Conservation (phyloP, 2,888 invertebrate genomes). For the Cacoxenus indagator region DNA sequence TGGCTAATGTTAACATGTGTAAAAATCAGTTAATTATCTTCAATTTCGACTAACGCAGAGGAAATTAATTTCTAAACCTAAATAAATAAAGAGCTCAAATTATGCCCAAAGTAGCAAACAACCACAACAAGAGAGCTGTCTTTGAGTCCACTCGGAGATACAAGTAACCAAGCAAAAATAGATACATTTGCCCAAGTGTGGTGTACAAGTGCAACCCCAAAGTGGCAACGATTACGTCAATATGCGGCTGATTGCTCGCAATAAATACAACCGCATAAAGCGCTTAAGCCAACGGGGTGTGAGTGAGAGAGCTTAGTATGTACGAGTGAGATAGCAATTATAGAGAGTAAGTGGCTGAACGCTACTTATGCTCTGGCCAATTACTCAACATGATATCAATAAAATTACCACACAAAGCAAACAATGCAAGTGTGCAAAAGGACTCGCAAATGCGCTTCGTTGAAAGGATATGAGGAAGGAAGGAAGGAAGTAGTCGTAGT, state of each 20-base stretch:
- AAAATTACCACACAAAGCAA: conserved; percentile 62
- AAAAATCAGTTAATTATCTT: conserved; percentile 44
- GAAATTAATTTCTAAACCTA: conserved; percentile 53
- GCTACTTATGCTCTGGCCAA: conserved; percentile 45
- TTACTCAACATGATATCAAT: conserved; percentile 70
- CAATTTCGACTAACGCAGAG: conserved; percentile 35
- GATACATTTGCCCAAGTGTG: neutral
- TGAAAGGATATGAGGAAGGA: too few relatives aligned
- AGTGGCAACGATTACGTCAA: conserved; percentile 35
- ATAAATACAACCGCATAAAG: conserved; percentile 69
- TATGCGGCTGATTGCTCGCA: conserved; percentile 49
- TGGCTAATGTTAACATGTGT: conserved; percentile 62
- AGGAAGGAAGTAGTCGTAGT: conserved; percentile 35
- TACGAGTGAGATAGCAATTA: neutral
- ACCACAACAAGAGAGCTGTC: conserved; percentile 36
- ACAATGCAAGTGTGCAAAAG: conserved; percentile 4
- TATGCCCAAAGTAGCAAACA: conserved; percentile 68
- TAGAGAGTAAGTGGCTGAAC: conserved; percentile 33
- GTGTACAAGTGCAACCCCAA: conserved; percentile 38
- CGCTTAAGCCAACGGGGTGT: conserved; percentile 50
- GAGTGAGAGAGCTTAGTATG: conserved; percentile 15
- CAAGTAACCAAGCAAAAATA: neutral
- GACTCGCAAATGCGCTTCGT: too few relatives aligned
- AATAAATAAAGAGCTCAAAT: conserved; percentile 65
- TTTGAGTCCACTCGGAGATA: neutral